Base-by-base conservation (phyloP, 1,140 invertebrate genomes). In the Drosophila biarmipes region DNA sequence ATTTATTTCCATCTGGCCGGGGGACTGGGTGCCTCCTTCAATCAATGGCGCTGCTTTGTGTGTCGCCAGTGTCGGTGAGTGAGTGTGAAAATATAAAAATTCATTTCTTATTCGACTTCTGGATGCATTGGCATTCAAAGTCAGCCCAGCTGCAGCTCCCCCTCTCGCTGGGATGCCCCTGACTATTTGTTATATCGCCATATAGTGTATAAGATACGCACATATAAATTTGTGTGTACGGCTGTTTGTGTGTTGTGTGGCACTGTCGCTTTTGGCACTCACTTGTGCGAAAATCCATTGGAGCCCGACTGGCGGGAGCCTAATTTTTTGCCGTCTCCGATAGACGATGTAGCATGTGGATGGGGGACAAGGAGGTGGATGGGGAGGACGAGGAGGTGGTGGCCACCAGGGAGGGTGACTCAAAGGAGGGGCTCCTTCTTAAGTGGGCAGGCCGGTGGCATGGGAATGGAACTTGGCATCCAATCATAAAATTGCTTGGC, bases 261-360 rank as follows among this genome's bases (percentile, higher is more conserved):
- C 59, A 49, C 61, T 85, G 81, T 81, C 78, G 79, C 82, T 85
- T 81, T 87, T 87, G 82, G 84, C 82, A 89, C 84, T 87, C 84
- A 79, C 71, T 82, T 89, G 82, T 87, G 82, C 84, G 75, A 87
- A 87, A 87, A 87, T 84, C 84, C 85, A 84, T 73, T 89, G 84
- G 84, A 87, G 84, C 84, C 84, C 84, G 84, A 80, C 84, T 80
- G 84, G 79, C 84, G 75, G 84, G 84, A 87, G 84, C 84, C 84
- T 84, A 87, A 89, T 89, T 89, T 80, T 84, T 87, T 87, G 69
- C 71, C 48, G 79, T 80, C 78, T 77, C 59, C 57, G 75, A 84
- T 64, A 67, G 64, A 59, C 48, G 56, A 51, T 17, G 52, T 56
- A 34, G 35, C 54, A 6, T 35, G 56, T 61, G 58, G 58, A 66